These are phyloP conservation scores for Psophia crepitans DNA, from an alignment of 2,113 vertebrate genomes.

Conservation along the genomic window DNA sequence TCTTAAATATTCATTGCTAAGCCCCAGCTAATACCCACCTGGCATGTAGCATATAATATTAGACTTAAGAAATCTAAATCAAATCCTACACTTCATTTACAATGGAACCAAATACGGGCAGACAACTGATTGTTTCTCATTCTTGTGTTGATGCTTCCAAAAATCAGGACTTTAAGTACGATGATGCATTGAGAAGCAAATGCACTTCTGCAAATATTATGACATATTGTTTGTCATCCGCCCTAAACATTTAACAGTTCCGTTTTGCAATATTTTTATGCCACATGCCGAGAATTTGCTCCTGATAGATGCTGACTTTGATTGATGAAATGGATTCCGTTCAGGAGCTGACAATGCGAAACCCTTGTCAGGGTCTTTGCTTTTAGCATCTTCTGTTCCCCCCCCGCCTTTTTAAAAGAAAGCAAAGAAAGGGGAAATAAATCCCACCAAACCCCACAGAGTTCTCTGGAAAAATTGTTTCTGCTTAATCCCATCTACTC, in stretches of 20 bases:
- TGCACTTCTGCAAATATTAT: constrained; percentile 73
- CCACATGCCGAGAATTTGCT: constrained; percentile 62
- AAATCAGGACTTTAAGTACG: constrained; percentile 39
- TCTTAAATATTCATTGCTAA: not conserved
- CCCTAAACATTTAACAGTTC: constrained; percentile 75
- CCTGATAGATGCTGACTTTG: constrained; percentile 37
- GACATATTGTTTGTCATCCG: constrained; percentile 72
- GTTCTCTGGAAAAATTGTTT: constrained; percentile 35
- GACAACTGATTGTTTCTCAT: not conserved
- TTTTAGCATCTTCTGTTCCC: not conserved
- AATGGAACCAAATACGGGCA: not conserved
- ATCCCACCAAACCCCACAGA: not conserved
- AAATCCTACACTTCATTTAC: constrained; percentile 52
- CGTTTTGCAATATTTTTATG: constrained; percentile 59
- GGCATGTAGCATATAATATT: not conserved
- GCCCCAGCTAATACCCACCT: not conserved
- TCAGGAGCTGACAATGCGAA: constrained; percentile 22
- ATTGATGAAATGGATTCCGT: constrained; percentile 28
- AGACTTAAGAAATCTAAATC: constrained; percentile 59
- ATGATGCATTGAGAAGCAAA: constrained; percentile 66
- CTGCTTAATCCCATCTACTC: constrained; percentile 54
- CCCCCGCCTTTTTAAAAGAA: not conserved
- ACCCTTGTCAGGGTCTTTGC: not conserved
- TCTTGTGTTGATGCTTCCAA: constrained; percentile 42
- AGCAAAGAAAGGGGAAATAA: not conserved